Evolutionary conservation across 2,797 vertebrate genomes (phyloP).

Genomic region (Molossus molossus): DNA sequence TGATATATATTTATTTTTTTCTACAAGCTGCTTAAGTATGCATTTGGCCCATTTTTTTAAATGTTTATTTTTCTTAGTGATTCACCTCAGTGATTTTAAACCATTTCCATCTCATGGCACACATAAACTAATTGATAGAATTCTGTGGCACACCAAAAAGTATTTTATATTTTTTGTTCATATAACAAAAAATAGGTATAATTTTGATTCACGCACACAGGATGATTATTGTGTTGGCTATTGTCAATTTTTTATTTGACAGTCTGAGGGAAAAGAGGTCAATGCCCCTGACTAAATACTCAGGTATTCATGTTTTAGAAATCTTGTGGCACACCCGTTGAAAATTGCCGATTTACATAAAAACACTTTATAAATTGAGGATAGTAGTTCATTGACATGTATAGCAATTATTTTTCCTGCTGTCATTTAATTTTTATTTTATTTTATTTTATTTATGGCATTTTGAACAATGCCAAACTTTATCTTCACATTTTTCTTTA

Average conservation of each 20-base stretch:
- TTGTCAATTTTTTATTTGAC: background rate
- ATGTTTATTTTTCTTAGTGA: background rate
- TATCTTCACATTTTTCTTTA: background rate
- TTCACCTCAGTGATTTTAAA: background rate
- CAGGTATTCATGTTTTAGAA: background rate
- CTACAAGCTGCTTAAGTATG: background rate
- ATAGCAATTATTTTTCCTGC: background rate
- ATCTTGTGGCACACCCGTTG: background rate
- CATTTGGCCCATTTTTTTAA: background rate
- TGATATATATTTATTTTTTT: background rate
- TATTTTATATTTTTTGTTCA: background rate
- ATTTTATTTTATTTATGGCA: background rate
- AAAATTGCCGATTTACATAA: background rate
- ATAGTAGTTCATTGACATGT: background rate
- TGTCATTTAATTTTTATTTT: conserved; percentile 31
- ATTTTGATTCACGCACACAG: background rate
- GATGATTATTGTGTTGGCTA: background rate
- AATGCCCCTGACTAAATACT: background rate
- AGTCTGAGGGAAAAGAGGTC: background rate
- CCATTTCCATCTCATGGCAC: background rate
- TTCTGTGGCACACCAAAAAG: background rate
- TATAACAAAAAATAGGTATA: background rate
- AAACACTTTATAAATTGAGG: background rate
- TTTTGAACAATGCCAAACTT: conserved; percentile 17
- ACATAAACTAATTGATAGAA: background rate